These are phyloP conservation scores for Cathartes aura DNA, from an alignment of 2,113 vertebrate genomes.

Conservation along the genomic window DNA sequence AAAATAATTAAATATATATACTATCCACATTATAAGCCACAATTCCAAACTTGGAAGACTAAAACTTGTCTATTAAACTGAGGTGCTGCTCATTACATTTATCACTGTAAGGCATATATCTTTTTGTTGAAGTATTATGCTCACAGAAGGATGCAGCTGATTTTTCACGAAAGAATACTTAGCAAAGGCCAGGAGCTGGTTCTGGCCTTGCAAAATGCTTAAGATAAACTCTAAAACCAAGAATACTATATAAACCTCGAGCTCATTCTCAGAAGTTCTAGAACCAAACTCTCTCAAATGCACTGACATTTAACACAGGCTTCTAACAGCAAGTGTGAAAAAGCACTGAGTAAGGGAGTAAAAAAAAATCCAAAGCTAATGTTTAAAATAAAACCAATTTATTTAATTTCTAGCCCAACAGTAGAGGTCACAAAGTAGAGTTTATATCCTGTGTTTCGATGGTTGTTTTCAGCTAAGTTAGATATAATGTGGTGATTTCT, in stretches of 20 bases:
- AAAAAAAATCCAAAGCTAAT: neutral
- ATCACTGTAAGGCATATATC: neutral
- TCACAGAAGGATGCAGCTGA: neutral
- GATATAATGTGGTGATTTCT: neutral
- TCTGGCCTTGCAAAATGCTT: neutral
- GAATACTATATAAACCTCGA: neutral
- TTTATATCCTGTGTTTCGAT: neutral
- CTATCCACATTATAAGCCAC: neutral
- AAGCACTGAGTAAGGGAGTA: neutral
- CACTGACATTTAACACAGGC: neutral
- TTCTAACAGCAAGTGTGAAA: neutral
- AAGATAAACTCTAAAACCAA: neutral
- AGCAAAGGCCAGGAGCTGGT: neutral
- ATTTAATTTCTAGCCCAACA: neutral
- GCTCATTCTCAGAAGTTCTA: neutral
- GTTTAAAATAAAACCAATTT: neutral
- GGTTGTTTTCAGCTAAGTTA: slow-evolving; percentile 12
- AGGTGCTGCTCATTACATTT: neutral
- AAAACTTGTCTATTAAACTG: neutral
- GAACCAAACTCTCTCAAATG: neutral
- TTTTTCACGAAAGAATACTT: neutral
- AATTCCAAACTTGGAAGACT: neutral
- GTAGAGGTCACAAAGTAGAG: neutral
- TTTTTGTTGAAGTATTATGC: neutral
- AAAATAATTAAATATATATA: neutral